These are phyloP conservation scores for Mobula hypostoma DNA, from an alignment of 2,113 vertebrate genomes.

Conservation along the genomic window DNA sequence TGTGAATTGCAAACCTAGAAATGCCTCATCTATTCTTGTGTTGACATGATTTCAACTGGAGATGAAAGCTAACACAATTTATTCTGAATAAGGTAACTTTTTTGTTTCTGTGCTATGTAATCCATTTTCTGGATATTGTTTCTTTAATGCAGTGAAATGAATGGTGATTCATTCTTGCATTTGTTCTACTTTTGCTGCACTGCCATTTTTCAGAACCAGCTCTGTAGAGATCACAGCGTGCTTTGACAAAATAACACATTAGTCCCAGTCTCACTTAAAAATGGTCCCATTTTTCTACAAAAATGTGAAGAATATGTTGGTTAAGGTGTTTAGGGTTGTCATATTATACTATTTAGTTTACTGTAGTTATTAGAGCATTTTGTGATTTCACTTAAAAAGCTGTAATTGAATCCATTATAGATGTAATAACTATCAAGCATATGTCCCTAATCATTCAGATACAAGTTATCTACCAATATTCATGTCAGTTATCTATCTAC, in stretches of 20 bases:
- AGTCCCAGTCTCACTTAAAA: too few species aligned
- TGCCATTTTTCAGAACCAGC: too few species aligned
- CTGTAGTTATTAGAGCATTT: background rate
- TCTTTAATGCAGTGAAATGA: background rate
- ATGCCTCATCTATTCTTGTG: too few species aligned
- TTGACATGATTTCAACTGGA: too few species aligned
- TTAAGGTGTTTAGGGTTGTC: background rate
- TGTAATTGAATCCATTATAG: background rate
- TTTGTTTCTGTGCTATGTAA: too few species aligned
- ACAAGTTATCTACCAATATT: background rate
- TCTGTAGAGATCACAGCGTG: too few species aligned
- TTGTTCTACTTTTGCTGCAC: background rate
- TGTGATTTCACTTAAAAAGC: conserved; percentile 14
- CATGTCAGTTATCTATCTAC: background rate
- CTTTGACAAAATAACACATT: too few species aligned
- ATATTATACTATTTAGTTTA: background rate
- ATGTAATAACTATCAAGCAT: background rate
- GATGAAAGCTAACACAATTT: too few species aligned
- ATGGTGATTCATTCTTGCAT: background rate
- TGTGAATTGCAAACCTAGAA: too few species aligned
- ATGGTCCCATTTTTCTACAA: too few species aligned
- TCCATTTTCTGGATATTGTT: too few species aligned
- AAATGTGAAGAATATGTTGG: background rate
- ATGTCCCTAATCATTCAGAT: background rate
- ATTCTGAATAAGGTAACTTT: too few species aligned